Conservation (phyloP, 1,140 invertebrate species). For the Drosophila albomicans region DNA sequence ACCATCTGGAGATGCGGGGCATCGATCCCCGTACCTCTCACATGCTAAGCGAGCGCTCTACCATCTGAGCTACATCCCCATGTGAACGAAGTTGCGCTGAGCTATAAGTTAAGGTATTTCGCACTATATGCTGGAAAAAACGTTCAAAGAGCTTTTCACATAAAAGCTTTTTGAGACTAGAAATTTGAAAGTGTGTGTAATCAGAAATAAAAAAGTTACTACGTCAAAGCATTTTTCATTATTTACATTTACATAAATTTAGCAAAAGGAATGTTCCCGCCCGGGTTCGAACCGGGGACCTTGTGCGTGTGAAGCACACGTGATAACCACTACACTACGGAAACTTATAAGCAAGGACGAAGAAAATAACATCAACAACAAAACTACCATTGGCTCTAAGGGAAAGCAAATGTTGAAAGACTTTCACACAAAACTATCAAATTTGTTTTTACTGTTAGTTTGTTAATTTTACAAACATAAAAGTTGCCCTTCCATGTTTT, state of each 20-base stretch:
- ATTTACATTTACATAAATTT: neutral
- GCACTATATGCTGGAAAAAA: neutral
- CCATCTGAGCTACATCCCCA: constrained; percentile 86
- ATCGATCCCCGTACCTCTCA: constrained; percentile 93
- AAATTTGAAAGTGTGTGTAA: neutral
- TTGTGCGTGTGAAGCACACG: constrained; percentile 89
- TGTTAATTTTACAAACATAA: neutral
- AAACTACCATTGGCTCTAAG: neutral
- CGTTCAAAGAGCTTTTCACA: constrained; percentile 32
- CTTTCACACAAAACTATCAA: neutral
- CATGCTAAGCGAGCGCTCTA: constrained; percentile 94
- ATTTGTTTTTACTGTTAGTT: neutral
- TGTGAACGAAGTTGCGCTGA: accelerated
- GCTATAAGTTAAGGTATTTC: neutral
- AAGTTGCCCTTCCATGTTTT: neutral
- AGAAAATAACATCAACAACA: neutral
- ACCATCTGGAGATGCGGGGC: constrained; percentile 86
- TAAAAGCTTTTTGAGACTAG: constrained; percentile 24
- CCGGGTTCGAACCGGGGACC: constrained; percentile 88
- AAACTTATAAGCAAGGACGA: constrained; percentile 6
- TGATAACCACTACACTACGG: constrained; percentile 86
- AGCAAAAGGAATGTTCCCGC: constrained; percentile 85
- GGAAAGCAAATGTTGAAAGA: neutral
- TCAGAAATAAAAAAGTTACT: neutral
- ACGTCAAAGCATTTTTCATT: neutral